These are phyloP conservation scores for Hirudinaria manillensis DNA, from an alignment of 2,888 invertebrate species.

Conservation along the genomic window DNA sequence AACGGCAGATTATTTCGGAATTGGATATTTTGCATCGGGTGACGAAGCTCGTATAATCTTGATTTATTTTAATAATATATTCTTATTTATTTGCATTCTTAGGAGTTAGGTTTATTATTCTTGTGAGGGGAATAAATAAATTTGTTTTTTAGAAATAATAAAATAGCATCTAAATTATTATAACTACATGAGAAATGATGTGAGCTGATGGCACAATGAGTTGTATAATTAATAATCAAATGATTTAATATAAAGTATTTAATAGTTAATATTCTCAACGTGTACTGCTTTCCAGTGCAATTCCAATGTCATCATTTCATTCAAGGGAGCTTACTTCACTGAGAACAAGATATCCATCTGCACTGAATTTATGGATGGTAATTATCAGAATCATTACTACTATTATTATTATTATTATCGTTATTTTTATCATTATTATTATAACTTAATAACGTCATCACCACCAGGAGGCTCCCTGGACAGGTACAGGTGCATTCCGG, in stretches of 20 bases:
- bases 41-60: not conserved
- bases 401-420: not conserved
- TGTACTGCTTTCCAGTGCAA: conserved; percentile 46
- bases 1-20: conserved; percentile 52
- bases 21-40: conserved; percentile 52
- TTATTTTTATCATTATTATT: not conserved
- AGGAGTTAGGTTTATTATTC: not conserved
- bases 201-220: not conserved
- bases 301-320: conserved; percentile 51
- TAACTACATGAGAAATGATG: not conserved
- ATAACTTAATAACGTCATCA: not conserved
- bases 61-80: not conserved
- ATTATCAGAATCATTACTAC: conserved; percentile 23
- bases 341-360: conserved; percentile 53
- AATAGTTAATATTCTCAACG: not conserved
- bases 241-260: too few relatives aligned
- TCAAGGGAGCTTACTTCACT: conserved; percentile 53
- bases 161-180: too few relatives aligned
- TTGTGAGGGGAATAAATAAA: not conserved
- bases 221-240: not conserved
- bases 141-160: too few relatives aligned
- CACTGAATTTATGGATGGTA: conserved; percentile 55
- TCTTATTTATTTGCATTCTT: not conserved
- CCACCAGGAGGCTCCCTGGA: conserved; percentile 52
- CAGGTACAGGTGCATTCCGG: conserved; percentile 47